Evolutionary conservation across 2,888 invertebrate species (phyloP).

Genomic region (Temnothorax unifasciatus): DNA sequence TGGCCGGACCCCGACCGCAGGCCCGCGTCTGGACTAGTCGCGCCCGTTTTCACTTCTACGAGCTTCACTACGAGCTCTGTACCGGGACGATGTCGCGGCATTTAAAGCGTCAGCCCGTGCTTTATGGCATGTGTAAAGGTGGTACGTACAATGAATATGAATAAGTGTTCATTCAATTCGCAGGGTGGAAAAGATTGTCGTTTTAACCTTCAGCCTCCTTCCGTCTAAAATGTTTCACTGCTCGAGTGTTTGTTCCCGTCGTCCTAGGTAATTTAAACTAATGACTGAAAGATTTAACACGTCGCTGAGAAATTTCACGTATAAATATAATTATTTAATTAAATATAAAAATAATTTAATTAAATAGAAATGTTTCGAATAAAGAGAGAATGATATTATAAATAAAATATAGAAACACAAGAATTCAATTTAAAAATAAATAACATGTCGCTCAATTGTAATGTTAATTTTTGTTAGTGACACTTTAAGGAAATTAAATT

Average conservation of each 20-base stretch:
- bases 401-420: background rate
- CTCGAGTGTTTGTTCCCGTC: background rate
- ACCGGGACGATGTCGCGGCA: constrained; percentile 7
- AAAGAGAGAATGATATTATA: background rate
- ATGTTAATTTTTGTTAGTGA: constrained; percentile 8
- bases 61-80: background rate
- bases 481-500: constrained; percentile 29
- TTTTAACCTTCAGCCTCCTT: constrained; percentile 31
- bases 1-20: background rate
- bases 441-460: background rate
- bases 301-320: background rate
- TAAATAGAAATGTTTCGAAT: background rate
- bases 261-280: background rate
- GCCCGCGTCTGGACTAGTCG: constrained; percentile 49
- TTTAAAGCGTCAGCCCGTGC: constrained; percentile 60
- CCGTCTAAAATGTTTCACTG: background rate
- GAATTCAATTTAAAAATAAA: background rate
- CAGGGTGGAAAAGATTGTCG: background rate
- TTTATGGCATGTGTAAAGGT: constrained; percentile 69
- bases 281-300: background rate
- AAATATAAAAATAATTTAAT: background rate
- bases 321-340: background rate
- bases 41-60: constrained; percentile 66
- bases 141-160: constrained; percentile 71
- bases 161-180: constrained; percentile 67